Conservation (phyloP, 2,797 vertebrate species). For the Argya squamiceps region DNA sequence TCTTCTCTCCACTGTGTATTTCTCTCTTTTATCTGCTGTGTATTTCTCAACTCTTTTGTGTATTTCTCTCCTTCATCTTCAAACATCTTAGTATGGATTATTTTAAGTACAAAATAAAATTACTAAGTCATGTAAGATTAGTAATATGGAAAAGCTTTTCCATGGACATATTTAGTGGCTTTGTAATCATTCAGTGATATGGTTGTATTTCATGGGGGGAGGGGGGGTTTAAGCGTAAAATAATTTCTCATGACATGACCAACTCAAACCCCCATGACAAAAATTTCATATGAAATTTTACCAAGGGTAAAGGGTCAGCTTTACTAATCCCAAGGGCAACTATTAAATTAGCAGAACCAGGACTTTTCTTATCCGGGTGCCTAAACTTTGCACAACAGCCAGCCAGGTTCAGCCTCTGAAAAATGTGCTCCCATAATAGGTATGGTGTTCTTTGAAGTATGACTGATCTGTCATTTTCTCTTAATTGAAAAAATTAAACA, state of each 20-base stretch:
- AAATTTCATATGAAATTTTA: background rate
- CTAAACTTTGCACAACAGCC: background rate
- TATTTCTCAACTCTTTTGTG: background rate
- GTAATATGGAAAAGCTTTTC: background rate
- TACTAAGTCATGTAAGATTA: background rate
- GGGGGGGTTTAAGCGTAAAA: background rate
- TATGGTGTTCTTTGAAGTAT: background rate
- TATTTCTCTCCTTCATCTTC: background rate
- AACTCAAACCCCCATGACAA: background rate
- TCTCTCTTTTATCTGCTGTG: background rate
- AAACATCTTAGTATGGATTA: background rate
- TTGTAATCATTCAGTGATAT: background rate
- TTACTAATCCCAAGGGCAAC: background rate
- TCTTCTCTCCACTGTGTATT: background rate
- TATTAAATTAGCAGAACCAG: background rate
- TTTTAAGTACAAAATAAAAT: background rate
- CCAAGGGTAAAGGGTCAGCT: background rate
- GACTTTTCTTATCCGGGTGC: background rate
- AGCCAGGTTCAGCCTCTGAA: background rate
- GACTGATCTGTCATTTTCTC: constrained; percentile 8
- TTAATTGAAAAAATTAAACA: background rate
- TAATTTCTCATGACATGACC: background rate
- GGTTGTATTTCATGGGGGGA: background rate
- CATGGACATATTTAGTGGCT: background rate
- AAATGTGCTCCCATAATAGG: background rate